A percentile compares a stretch with the other conserved stretches of the same genome.
Conservation (phyloP, 2,797 vertebrate species). For the Microcaecilia unicolor region DNA sequence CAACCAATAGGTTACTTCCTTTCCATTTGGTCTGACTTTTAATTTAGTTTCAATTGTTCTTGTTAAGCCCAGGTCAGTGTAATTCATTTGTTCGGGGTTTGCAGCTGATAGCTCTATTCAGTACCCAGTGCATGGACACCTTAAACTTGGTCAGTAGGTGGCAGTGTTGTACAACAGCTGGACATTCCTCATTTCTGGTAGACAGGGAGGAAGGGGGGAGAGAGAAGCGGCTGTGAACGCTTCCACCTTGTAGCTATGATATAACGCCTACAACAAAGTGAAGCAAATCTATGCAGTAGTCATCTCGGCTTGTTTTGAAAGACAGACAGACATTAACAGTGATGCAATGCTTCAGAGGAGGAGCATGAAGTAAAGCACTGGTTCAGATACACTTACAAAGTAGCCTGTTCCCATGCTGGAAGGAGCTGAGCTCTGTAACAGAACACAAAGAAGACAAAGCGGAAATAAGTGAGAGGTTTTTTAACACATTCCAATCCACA, state of each 20-base stretch:
- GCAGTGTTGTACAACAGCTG: no score
- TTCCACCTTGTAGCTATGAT: background rate
- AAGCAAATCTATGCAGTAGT: background rate
- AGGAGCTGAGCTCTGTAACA: conserved; percentile 67
- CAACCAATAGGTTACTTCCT: no score
- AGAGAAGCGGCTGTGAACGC: background rate
- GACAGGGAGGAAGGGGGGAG: background rate
- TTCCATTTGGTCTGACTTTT: no score
- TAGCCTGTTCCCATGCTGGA: conserved; percentile 74
- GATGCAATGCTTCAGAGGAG: conserved; percentile 13
- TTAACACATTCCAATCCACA: conserved; percentile 49
- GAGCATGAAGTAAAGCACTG: conserved; percentile 19
- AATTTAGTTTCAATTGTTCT: no score
- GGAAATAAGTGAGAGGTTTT: conserved; percentile 55
- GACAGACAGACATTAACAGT: background rate
- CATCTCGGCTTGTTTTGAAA: background rate
- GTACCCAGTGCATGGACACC: no score
- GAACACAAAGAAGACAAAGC: conserved; percentile 53
- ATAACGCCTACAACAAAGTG: background rate
- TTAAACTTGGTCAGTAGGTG: no score
- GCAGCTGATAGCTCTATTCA: no score
- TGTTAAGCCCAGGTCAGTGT: no score
- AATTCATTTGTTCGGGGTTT: no score
- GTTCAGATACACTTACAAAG: conserved; percentile 63
- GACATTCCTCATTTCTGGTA: no score